These are phyloP conservation scores for Manis crassicaudata DNA, from an alignment of 2,797 vertebrate species.

Conservation along the genomic window DNA sequence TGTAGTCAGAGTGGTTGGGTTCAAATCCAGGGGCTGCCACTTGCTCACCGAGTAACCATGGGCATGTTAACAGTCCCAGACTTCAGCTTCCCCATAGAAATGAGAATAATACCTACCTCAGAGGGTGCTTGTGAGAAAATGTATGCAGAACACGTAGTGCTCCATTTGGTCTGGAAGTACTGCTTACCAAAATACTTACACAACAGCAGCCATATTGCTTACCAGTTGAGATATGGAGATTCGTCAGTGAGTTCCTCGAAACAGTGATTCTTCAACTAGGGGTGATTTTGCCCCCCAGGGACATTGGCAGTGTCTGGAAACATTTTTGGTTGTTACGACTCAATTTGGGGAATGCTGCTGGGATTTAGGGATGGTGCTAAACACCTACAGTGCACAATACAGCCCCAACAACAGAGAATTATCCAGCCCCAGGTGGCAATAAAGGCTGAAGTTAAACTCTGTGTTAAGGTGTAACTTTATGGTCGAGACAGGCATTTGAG, in stretches of 20 bases:
- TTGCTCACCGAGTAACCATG: not conserved
- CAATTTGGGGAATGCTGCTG: not conserved
- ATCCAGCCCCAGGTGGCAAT: not conserved
- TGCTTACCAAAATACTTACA: not conserved
- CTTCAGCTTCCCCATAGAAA: not conserved
- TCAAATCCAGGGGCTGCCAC: not conserved
- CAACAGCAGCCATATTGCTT: not conserved
- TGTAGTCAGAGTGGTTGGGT: not conserved
- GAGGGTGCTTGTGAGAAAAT: not conserved
- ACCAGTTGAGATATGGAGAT: not conserved
- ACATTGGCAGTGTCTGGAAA: not conserved
- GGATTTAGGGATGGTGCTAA: not conserved
- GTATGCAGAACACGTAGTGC: not conserved
- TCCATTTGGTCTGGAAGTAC: not conserved
- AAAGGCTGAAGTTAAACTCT: not conserved
- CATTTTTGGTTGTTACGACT: not conserved
- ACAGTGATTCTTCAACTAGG: not conserved
- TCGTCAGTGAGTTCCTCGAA: not conserved
- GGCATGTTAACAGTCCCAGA: not conserved
- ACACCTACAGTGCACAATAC: accelerated
- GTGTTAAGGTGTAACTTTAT: not conserved
- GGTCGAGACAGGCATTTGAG: not conserved
- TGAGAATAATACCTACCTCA: not conserved
- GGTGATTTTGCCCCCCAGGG: not conserved
- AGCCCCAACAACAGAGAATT: not conserved